Evolutionary conservation across 2,113 vertebrate species (phyloP), one percentile per base, ranked within the genome.

Genomic region (Ceyx cyanopectus): DNA sequence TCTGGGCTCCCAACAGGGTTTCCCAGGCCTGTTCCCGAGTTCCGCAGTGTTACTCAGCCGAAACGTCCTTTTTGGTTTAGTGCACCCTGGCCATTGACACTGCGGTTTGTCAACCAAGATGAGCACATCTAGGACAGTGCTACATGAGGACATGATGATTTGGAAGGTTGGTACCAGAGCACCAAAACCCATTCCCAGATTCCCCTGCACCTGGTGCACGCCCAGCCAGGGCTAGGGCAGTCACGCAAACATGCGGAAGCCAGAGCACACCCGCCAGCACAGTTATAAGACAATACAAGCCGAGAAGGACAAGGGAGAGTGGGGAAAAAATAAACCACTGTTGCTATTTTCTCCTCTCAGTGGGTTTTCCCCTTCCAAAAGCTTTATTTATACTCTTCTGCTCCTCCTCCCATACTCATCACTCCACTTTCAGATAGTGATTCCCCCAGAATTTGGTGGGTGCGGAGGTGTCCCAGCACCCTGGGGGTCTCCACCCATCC

Each of bases 311-410:
- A 8, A 95, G 90, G 58, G 76, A 95, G 60, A 24, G 63, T 50
- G 56, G 54, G 63, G 46, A 95, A 68, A 70, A 89, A 96, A 78
- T 40, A 94, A 75, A 83, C 51, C 27, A 58, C 30, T 0, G 0
- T 48, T 90, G 68, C 61, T 93, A 74, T 95, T 94, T 93, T 90
- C 81, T 94, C 60, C 69, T 84, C 56, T 70, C 0, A 5, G n/a
- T 78, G 86, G 63, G 46, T 77, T 81, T 93, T 90, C 77, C 86
- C 69, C 20, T 81, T 88, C 65, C 80, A 90, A 43, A 62, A 70
- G 76, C 63, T 90, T 92, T 92, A 85, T 85, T 93, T 90, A 77
- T 51, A 62, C n/a, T 67, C 26, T 75, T 46, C 69, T 21, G 45
- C 80, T 93, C 79, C 75, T 79, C 24, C 54, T 84, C 65, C 84